Evolutionary conservation across 2,888 invertebrate species (phyloP).

Genomic region (Axea sp.): DNA sequence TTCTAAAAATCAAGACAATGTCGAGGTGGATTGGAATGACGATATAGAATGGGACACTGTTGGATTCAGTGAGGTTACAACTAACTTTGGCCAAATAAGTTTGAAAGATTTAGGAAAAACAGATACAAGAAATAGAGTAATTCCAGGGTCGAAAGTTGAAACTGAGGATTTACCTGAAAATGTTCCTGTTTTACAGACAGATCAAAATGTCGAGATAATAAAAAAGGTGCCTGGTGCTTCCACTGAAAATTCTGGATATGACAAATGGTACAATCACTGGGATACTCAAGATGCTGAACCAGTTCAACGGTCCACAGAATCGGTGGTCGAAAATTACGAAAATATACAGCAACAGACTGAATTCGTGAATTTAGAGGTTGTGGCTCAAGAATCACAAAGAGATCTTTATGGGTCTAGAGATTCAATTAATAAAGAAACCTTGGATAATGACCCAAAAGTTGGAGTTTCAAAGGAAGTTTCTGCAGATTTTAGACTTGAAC

Average conservation of each 20-base stretch:
- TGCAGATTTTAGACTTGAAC: conserved; percentile 71
- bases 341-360: conserved; percentile 75
- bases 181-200: conserved; percentile 45
- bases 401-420: conserved; percentile 75
- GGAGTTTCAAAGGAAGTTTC: neutral
- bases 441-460: conserved; percentile 74
- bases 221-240: conserved; percentile 17
- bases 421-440: conserved; percentile 75
- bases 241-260: conserved; percentile 68
- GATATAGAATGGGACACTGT: conserved; percentile 67
- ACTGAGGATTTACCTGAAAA: conserved; percentile 44
- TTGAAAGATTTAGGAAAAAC: too few species aligned
- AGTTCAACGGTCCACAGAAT: conserved; percentile 69
- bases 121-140: too few species aligned
- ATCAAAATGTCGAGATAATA: conserved; percentile 24
- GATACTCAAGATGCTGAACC: conserved; percentile 50
- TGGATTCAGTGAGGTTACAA: conserved; percentile 65
- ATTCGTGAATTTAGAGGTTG: conserved; percentile 75
- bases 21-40: conserved; percentile 66
- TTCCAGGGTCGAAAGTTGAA: conserved; percentile 22
- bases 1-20: conserved; percentile 62
- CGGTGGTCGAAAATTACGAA: conserved; percentile 75
- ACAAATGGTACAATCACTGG: conserved; percentile 77
- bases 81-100: conserved; percentile 70
- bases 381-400: conserved; percentile 71